Conservation (phyloP, 2,888 invertebrate genomes). For the Perdita meconis region DNA sequence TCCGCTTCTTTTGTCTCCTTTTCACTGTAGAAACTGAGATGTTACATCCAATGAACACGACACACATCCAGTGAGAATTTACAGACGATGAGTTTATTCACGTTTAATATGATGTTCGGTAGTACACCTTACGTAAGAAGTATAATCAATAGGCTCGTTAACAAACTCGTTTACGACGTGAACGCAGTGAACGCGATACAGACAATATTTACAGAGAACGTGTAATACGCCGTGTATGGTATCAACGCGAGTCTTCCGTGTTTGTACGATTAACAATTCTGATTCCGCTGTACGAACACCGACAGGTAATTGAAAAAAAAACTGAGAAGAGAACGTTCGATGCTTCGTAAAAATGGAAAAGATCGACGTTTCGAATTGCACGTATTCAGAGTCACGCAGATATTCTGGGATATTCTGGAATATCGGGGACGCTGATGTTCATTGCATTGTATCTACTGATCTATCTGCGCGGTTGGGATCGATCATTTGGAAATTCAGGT, state of each 20-base stretch:
- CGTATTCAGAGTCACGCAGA: not conserved
- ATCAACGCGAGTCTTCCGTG: conserved; percentile 25
- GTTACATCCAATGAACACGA: not conserved
- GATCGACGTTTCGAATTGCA: not conserved
- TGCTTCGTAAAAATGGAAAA: conserved; percentile 10
- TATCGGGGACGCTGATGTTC: conserved; percentile 10
- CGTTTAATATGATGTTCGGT: conserved; percentile 73
- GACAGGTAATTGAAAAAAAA: conserved; percentile 35
- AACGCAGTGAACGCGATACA: conserved; percentile 64
- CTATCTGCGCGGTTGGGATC: conserved; percentile 33
- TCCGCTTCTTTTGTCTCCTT: not conserved
- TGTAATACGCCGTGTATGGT: conserved; percentile 36
- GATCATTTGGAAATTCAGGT: conserved; percentile 14
- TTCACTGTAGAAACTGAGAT: not conserved
- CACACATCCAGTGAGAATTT: conserved; percentile 63
- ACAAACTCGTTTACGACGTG: conserved; percentile 65
- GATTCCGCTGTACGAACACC: conserved; percentile 30
- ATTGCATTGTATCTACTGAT: conserved; percentile 17
- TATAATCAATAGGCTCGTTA: conserved; percentile 71
- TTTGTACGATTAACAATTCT: conserved; percentile 41
- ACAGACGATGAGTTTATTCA: conserved; percentile 79
- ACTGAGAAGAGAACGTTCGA: no score
- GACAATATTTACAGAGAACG: conserved; percentile 73
- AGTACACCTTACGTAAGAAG: conserved; percentile 76
- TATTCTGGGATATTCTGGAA: conserved; percentile 14